Evolutionary conservation across 2,113 vertebrate genomes (phyloP).

Genomic region (Lasiurus borealis): DNA sequence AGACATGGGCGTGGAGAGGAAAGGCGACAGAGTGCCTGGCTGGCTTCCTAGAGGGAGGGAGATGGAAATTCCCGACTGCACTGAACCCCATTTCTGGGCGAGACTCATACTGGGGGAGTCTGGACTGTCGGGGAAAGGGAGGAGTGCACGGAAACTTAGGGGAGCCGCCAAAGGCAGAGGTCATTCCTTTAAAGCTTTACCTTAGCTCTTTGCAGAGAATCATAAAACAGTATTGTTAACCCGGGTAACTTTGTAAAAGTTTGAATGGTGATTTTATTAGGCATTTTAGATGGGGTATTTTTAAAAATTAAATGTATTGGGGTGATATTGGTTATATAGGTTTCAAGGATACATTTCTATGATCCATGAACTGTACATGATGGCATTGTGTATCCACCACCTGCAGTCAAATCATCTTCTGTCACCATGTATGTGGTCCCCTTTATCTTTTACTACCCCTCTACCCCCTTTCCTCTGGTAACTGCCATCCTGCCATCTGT

Average conservation of each 20-base stretch:
- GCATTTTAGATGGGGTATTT: background rate
- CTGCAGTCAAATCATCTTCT: background rate
- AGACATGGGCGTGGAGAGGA: no score
- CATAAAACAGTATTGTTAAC: background rate
- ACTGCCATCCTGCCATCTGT: background rate
- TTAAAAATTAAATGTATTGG: background rate
- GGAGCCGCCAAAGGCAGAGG: no score
- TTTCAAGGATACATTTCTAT: background rate
- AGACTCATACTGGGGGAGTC: no score
- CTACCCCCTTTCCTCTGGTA: background rate
- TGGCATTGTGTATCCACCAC: background rate
- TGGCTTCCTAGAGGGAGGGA: no score
- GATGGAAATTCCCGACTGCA: no score
- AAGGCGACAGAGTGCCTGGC: no score
- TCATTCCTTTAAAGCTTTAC: background rate
- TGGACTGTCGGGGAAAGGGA: no score
- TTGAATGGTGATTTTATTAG: background rate
- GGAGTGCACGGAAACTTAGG: no score
- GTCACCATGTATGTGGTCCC: background rate
- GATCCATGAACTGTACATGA: background rate
- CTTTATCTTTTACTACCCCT: background rate
- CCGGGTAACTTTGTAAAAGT: background rate
- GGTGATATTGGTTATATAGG: background rate
- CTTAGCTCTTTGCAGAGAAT: background rate
- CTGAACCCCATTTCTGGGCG: no score